Evolutionary conservation across 2,113 vertebrate genomes (phyloP).

Genomic region (Neogale vison): DNA sequence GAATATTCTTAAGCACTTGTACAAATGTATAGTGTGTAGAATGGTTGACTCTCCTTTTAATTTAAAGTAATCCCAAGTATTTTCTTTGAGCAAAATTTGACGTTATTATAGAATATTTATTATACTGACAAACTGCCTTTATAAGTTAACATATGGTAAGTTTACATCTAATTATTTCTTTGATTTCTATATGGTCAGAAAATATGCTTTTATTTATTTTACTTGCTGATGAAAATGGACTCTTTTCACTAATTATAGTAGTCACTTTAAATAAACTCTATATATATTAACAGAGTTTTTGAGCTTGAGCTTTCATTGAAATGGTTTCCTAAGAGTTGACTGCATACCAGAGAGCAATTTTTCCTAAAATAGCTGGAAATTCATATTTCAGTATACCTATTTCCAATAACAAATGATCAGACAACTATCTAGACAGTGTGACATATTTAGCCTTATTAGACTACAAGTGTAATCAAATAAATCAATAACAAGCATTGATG

Average conservation of each 20-base stretch:
- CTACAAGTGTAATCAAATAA: background rate
- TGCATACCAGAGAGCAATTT: background rate
- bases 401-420: background rate
- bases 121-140: background rate
- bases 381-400: background rate
- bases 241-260: background rate
- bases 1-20: background rate
- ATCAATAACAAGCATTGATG: background rate
- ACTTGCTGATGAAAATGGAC: constrained; percentile 63
- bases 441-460: background rate
- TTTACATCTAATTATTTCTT: constrained; percentile 23
- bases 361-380: background rate
- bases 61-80: background rate
- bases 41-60: background rate
- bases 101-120: background rate
- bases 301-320: background rate
- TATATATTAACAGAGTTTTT: background rate
- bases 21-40: background rate
- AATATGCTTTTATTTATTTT: constrained; percentile 49
- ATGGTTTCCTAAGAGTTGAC: background rate
- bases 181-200: constrained; percentile 27
- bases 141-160: background rate
- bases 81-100: background rate
- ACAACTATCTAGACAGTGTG: background rate
- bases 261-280: background rate